A percentile compares a stretch with the other conserved stretches of the same genome.
These are phyloP conservation scores for Scaptodrosophila lebanonensis DNA, from an alignment of 1,140 invertebrate species.

Conservation along the genomic window DNA sequence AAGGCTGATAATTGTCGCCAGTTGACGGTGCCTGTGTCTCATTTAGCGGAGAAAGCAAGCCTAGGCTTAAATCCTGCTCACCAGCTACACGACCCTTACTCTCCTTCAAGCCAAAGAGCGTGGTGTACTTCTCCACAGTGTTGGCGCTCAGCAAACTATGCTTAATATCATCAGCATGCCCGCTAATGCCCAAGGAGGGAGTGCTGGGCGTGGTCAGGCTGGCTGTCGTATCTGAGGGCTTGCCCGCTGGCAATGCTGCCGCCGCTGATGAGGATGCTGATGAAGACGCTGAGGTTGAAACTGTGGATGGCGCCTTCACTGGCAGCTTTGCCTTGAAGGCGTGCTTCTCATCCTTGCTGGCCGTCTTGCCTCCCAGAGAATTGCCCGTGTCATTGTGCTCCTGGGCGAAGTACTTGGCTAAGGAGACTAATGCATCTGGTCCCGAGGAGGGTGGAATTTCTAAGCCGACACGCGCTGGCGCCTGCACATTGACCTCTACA, in stretches of 20 bases:
- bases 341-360: conserved; percentile 28
- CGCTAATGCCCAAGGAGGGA: conserved; percentile 42
- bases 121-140: conserved; percentile 81
- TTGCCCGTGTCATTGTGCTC: conserved; percentile 80
- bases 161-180: conserved; percentile 73
- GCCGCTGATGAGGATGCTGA: no score
- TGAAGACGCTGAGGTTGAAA: no score
- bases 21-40: conserved; percentile 33
- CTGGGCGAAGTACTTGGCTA: conserved; percentile 87
- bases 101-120: conserved; percentile 77
- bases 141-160: conserved; percentile 79
- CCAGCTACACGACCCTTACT: conserved; percentile 17
- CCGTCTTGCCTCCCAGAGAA: conserved; percentile 13
- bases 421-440: conserved; percentile 85
- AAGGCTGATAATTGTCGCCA: conserved; percentile 39
- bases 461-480: conserved; percentile 79
- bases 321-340: conserved; percentile 38
- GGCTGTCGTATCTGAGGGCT: conserved; percentile 53
- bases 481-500: conserved; percentile 41
- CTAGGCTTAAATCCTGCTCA: conserved; percentile 29
- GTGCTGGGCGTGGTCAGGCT: conserved; percentile 51
- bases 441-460: conserved; percentile 84
- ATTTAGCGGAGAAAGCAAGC: conserved; percentile 32
- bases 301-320: conserved; percentile 27
- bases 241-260: conserved; percentile 32